Percentiles rank a stretch among this genome's conserved stretches.
phyloP scores from a whole-genome alignment of 1,140 invertebrate species.

The Ephestia elutella region DNA sequence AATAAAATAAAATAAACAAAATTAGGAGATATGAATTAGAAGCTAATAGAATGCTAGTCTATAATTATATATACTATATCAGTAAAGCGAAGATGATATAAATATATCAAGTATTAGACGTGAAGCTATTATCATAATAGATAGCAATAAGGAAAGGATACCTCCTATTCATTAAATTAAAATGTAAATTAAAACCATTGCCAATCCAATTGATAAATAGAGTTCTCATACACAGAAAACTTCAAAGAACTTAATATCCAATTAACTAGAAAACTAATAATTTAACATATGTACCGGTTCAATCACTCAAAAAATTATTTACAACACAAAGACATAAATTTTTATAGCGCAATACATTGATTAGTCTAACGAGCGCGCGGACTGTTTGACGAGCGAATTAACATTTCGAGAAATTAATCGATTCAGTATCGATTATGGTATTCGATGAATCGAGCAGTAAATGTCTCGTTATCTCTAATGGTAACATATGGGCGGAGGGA shows the following conservation, averaged over 20 bases:
- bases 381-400: constrained; percentile 59
- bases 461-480: constrained; percentile 61
- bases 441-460: constrained; percentile 51
- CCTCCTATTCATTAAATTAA: too few relatives aligned
- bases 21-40: too few relatives aligned
- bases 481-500: constrained; percentile 54
- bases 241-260: constrained; percentile 35
- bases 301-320: constrained; percentile 55
- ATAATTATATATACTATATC: too few relatives aligned
- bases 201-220: background rate
- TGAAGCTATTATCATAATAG: too few relatives aligned
- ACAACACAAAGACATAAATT: constrained; percentile 41
- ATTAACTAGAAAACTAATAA: constrained; percentile 53
- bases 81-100: too few relatives aligned
- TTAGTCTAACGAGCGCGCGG: constrained; percentile 56
- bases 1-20: too few relatives aligned
- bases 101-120: too few relatives aligned
- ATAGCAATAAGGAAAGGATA: too few relatives aligned
- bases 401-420: constrained; percentile 64
- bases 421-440: constrained; percentile 42
- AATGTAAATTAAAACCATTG: too few relatives aligned
- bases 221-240: background rate
- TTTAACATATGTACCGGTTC: constrained; percentile 26
- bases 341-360: constrained; percentile 58
- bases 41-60: too few relatives aligned